These are phyloP conservation scores for Allophyes oxyacanthae DNA, from an alignment of 2,888 invertebrate species.

Conservation along the genomic window DNA sequence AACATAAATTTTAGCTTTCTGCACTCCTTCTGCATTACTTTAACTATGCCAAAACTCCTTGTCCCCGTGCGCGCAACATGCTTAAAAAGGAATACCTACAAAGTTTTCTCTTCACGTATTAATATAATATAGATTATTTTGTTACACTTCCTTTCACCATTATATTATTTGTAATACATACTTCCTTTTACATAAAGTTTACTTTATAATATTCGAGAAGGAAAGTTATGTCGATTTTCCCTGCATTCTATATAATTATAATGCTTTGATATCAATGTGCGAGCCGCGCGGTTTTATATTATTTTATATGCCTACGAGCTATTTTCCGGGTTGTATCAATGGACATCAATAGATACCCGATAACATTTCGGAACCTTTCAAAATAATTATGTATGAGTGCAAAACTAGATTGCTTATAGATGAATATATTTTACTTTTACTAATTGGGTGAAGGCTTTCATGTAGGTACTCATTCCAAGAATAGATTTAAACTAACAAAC, in stretches of 20 bases:
- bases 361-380: slow-evolving; percentile 1
- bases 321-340: neutral
- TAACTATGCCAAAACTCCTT: too few species aligned
- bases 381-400: neutral
- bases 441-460: too few species aligned
- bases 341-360: neutral
- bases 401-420: too few species aligned
- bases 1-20: too few species aligned
- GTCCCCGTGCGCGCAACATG: too few species aligned
- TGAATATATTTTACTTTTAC: too few species aligned
- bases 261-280: slow-evolving; percentile 15
- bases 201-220: slow-evolving; percentile 5
- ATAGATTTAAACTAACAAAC: neutral
- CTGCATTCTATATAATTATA: slow-evolving; percentile 4
- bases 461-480: neutral
- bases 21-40: too few species aligned
- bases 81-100: too few species aligned
- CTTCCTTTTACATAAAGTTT: slow-evolving; percentile 17
- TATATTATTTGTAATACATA: neutral
- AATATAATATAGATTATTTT: neutral
- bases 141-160: neutral
- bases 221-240: slow-evolving; percentile 26
- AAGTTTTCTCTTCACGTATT: too few species aligned
- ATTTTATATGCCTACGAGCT: neutral
- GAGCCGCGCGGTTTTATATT: neutral